Evolutionary conservation across 2,888 invertebrate genomes (phyloP), one percentile per base, ranked within the genome.

Genomic region (Apamea sordens): DNA sequence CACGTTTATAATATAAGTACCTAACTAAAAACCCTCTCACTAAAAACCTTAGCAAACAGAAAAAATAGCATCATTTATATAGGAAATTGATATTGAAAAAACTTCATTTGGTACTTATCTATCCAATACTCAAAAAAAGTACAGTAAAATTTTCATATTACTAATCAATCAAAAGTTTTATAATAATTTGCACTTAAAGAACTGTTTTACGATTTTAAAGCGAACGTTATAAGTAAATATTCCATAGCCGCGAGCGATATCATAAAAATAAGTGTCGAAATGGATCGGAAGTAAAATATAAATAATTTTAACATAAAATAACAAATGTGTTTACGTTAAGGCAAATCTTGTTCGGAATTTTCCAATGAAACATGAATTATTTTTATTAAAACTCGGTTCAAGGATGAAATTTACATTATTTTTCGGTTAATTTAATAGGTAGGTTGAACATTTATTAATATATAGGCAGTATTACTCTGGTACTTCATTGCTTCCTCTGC

Each of bases 251-350:
- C 15, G 32, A 74, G 50, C 56, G 69, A 59, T 80, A 41, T 59
- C 59, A 32, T 69, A 64, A 70, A 73, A 80, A 41, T 69, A 59
- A 59, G n/a, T 70, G 70, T 28, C 70, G 74, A 59, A 74, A 80
- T 41, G 64, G 69, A 64, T 70, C 59, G 59, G 72, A 70, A 50
- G 50, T 65, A 59, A 80, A 80, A 80, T 80, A 74, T 59, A 24
- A 74, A 80, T 80, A 80, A 80, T 80, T 70, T 80, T 50, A 53
- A 65, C 75, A 75, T 75, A 70, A 81, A 75, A 75, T 53, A 75
- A 65, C 64, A 67, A 75, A 53, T 50, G 59, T 80, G 65, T 50
- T 74, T 80, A 59, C 59, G 2, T 70, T 70, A 15, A 70, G 36
- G 36, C 59, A 44, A 44, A 80, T 75, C 56, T 70, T 65, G n/a